Evolutionary conservation across 2,797 vertebrate species (phyloP).

Genomic region (Vipera ursinii): DNA sequence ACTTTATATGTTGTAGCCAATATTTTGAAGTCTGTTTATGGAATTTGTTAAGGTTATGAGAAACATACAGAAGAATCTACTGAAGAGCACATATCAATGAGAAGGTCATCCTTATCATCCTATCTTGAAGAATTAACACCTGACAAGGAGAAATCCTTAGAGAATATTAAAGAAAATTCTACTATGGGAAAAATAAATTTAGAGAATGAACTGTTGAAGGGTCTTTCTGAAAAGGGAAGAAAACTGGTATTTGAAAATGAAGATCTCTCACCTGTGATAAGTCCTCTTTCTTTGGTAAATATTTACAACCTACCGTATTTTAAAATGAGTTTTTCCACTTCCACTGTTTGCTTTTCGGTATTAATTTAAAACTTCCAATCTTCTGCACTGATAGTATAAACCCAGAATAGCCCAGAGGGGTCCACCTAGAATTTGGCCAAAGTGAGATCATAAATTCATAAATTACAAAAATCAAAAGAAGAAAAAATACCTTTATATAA

Average conservation of each 20-base stretch:
- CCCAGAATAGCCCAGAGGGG: neutral
- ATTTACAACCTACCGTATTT: neutral
- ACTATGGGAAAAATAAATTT: constrained; percentile 33
- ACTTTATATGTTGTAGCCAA: neutral
- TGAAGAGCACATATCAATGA: constrained; percentile 55
- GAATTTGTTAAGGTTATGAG: constrained; percentile 74
- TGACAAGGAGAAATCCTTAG: constrained; percentile 33
- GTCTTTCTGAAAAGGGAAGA: constrained; percentile 33
- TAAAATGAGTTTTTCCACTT: neutral
- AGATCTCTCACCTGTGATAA: constrained; percentile 56
- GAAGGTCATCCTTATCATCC: constrained; percentile 52
- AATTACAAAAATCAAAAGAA: neutral
- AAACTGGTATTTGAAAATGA: constrained; percentile 35
- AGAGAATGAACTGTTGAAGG: constrained; percentile 29
- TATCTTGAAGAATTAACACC: constrained; percentile 62
- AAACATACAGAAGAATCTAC: constrained; percentile 58
- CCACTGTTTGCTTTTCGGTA: neutral
- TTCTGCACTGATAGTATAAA: neutral
- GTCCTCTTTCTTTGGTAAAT: constrained; percentile 67
- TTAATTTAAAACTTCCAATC: neutral
- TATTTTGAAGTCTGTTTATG: neutral
- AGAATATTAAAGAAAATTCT: constrained; percentile 47
- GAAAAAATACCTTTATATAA: neutral
- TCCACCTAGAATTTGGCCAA: neutral
- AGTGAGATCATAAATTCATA: neutral